These are phyloP conservation scores for Sisor rabdophorus DNA, from an alignment of 2,113 vertebrate genomes.

Conservation along the genomic window DNA sequence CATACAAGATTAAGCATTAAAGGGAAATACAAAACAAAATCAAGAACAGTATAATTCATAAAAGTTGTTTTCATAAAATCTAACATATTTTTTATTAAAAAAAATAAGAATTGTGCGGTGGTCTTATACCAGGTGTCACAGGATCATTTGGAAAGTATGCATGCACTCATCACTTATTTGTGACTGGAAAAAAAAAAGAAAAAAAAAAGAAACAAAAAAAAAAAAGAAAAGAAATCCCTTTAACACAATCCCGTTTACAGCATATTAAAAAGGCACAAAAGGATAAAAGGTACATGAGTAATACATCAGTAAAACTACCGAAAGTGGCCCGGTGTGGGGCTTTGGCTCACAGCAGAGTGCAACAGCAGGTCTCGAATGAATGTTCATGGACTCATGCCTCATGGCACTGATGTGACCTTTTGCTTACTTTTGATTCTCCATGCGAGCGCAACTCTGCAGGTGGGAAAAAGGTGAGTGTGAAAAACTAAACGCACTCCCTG, in stretches of 20 bases:
- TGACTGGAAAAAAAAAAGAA: neutral
- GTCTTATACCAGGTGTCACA: conserved; percentile 28
- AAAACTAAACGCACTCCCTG: conserved; percentile 37
- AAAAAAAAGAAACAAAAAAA: neutral
- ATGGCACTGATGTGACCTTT: conserved; percentile 24
- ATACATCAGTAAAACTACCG: conserved; percentile 25
- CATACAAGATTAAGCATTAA: conserved; percentile 13
- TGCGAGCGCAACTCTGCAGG: neutral
- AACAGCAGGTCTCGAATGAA: conserved; percentile 23
- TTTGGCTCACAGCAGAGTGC: conserved; percentile 35
- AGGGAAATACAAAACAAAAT: conserved; percentile 9
- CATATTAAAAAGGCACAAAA: conserved; percentile 32
- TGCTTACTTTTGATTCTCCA: conserved; percentile 14
- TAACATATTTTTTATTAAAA: neutral
- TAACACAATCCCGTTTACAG: conserved; percentile 32
- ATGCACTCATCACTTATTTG: conserved; percentile 25
- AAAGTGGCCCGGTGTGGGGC: conserved; percentile 13
- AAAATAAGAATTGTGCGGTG: conserved; percentile 24
- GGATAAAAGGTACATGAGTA: conserved; percentile 13
- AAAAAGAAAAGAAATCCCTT: conserved; percentile 6
- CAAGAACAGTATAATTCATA: neutral
- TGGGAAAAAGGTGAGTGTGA: conserved; percentile 21
- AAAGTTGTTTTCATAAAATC: neutral
- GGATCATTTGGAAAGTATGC: conserved; percentile 24
- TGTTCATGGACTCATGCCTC: conserved; percentile 15